A percentile compares a stretch with the other conserved stretches of the same genome.
phyloP scores from a whole-genome alignment of 2,113 vertebrate genomes.

The Sebastes schlegelii region DNA sequence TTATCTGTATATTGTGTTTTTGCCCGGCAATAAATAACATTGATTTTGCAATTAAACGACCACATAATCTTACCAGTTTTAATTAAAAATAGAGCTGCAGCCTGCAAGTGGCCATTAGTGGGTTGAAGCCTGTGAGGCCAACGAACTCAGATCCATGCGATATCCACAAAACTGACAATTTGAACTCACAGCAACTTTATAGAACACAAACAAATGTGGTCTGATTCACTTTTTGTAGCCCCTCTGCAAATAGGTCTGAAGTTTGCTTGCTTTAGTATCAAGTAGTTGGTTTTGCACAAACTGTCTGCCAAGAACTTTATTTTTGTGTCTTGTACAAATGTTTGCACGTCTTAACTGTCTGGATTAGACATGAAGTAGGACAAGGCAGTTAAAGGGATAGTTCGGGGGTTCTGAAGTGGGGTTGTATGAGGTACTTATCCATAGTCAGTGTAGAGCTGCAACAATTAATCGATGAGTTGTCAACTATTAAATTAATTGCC shows the following conservation, averaged over 20 bases:
- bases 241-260: slow-evolving; percentile 12
- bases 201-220: slow-evolving; percentile 19
- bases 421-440: no score
- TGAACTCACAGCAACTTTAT: slow-evolving; percentile 34
- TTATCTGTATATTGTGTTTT: slow-evolving; percentile 45
- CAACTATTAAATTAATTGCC: no score
- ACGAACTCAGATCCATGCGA: slow-evolving; percentile 28
- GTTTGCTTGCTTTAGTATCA: slow-evolving; percentile 19
- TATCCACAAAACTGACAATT: slow-evolving; percentile 39
- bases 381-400: no score
- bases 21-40: slow-evolving; percentile 37
- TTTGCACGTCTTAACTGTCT: not conserved
- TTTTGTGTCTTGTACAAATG: slow-evolving; percentile 7
- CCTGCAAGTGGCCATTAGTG: slow-evolving; percentile 49
- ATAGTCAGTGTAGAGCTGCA: no score
- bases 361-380: slow-evolving; percentile 2
- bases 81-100: slow-evolving; percentile 54
- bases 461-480: no score
- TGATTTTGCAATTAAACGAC: slow-evolving; percentile 53
- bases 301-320: slow-evolving; percentile 15
- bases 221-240: not conserved
- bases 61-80: slow-evolving; percentile 47
- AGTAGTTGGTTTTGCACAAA: slow-evolving; percentile 3
- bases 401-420: no score
- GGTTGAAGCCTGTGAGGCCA: slow-evolving; percentile 37